A percentile compares a stretch with the other conserved stretches of the same genome.
Conservation (phyloP, 2,888 invertebrate genomes). For the Ectemnius continuus region DNA sequence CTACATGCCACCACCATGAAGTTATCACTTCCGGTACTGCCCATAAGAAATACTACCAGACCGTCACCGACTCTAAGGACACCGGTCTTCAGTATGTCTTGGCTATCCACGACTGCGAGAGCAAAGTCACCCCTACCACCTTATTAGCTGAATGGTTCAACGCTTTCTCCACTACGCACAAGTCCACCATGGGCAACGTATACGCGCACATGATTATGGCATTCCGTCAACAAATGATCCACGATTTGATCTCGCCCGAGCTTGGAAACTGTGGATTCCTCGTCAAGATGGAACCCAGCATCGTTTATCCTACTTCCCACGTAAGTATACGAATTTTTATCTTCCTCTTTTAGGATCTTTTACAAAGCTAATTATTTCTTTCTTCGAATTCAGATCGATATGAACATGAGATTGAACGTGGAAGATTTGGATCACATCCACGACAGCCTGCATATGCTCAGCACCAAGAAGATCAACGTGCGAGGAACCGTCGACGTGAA, state of each 20-base stretch:
- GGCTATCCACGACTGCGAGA: conserved; percentile 69
- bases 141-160: conserved; percentile 45
- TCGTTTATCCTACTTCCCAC: conserved; percentile 67
- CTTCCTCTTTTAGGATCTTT: not conserved
- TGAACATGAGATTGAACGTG: conserved; percentile 64
- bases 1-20: conserved; percentile 66
- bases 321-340: conserved; percentile 46
- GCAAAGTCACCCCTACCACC: conserved; percentile 36
- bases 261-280: conserved; percentile 68
- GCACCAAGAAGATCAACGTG: conserved; percentile 49
- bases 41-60: conserved; percentile 45
- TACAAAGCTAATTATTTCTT: not conserved
- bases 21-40: conserved; percentile 69
- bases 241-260: conserved; percentile 59
- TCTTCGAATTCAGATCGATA: conserved; percentile 54
- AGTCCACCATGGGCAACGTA: conserved; percentile 50
- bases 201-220: conserved; percentile 45
- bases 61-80: conserved; percentile 59
- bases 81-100: conserved; percentile 62
- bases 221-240: conserved; percentile 52
- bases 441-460: conserved; percentile 35
- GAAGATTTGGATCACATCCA: conserved; percentile 56
- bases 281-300: conserved; percentile 64
- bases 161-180: conserved; percentile 37
- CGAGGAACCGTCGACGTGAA: conserved; percentile 70